Conservation (phyloP, 2,888 invertebrate species). For the Diarsia mendica region DNA sequence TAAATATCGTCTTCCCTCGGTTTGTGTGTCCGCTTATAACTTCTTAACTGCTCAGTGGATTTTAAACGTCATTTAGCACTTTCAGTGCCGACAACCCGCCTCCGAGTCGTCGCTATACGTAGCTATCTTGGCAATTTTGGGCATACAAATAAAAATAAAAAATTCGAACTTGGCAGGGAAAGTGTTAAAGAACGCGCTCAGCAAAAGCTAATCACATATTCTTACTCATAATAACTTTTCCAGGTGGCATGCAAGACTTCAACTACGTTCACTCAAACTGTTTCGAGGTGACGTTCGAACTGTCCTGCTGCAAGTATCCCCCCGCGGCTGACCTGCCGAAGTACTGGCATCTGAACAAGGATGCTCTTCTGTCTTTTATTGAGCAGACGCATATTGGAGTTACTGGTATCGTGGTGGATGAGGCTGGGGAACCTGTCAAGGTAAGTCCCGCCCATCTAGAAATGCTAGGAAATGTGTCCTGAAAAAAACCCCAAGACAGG, state of each 20-base stretch:
- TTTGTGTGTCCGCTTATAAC: neutral
- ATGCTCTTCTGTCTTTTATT: constrained; percentile 95
- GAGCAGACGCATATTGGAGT: constrained; percentile 94
- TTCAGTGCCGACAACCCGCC: too few species aligned
- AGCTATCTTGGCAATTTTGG: too few species aligned
- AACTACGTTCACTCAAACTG: constrained; percentile 98
- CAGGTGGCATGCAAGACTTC: constrained; percentile 99
- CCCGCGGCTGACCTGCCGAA: constrained; percentile 91
- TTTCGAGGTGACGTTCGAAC: constrained; percentile 98
- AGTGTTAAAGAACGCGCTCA: neutral
- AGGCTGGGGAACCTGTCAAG: constrained; percentile 91
- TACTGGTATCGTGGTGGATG: constrained; percentile 92
- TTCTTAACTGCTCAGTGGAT: too few species aligned
- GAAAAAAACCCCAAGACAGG: too few species aligned
- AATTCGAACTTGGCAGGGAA: too few species aligned
- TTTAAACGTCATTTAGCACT: neutral
- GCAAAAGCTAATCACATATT: neutral
- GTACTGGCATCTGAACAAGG: constrained; percentile 97
- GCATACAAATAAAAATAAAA: too few species aligned
- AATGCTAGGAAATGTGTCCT: neutral
- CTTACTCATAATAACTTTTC: neutral
- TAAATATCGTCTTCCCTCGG: too few species aligned
- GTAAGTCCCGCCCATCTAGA: constrained; percentile 63
- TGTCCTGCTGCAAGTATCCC: constrained; percentile 99
- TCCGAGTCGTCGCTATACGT: too few species aligned